phyloP scores from a whole-genome alignment of 2,797 vertebrate species.

The Chloroceryle amazona region DNA sequence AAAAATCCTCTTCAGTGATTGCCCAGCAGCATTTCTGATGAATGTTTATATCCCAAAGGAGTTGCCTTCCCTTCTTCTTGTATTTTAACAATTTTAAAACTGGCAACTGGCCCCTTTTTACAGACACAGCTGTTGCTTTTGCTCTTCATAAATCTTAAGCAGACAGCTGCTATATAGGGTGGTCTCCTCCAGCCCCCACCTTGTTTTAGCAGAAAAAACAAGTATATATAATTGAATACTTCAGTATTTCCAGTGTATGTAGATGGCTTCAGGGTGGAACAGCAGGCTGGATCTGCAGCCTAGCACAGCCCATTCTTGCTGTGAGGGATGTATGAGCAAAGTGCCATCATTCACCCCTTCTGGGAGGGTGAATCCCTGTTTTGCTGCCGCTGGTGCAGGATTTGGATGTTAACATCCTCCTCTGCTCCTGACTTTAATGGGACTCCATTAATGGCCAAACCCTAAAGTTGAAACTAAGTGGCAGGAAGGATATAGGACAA shows the following conservation, averaged over 20 bases:
- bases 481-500: conserved; percentile 24
- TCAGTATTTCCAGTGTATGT: background rate
- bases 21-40: background rate
- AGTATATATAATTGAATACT: background rate
- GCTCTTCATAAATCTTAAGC: background rate
- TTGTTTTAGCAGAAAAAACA: background rate
- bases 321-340: background rate
- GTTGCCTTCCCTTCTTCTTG: background rate
- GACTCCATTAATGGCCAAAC: background rate
- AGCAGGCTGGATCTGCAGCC: background rate
- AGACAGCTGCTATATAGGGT: background rate
- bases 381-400: background rate
- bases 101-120: background rate
- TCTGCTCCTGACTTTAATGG: background rate
- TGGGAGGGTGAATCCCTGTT: background rate
- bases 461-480: background rate
- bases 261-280: background rate
- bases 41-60: conserved; percentile 12
- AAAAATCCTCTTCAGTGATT: background rate
- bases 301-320: background rate
- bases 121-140: background rate
- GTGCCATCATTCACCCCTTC: too few relatives aligned
- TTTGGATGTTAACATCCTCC: background rate
- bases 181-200: background rate
- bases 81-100: background rate